Evolutionary conservation across 2,113 vertebrate species (phyloP).

Genomic region (Lasiurus cinereus): DNA sequence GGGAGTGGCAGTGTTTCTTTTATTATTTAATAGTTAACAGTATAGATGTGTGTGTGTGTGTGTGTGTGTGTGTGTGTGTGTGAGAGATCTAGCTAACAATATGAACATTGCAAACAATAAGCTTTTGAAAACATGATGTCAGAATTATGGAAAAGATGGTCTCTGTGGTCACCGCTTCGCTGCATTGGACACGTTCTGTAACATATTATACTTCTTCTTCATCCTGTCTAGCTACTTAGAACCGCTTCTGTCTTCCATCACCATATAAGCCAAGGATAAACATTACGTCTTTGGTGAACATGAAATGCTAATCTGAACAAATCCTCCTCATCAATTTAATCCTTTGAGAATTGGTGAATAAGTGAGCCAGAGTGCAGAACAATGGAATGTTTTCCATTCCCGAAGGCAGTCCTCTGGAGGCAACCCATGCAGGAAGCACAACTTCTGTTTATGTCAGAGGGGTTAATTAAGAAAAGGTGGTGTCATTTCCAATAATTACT

Average conservation of each 20-base stretch:
- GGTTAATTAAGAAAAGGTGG: slow-evolving; percentile 74
- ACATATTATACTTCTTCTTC: fast-evolving
- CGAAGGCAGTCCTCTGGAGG: neutral
- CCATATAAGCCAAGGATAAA: fast-evolving
- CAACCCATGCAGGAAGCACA: neutral
- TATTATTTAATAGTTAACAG: neutral
- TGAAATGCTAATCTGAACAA: neutral
- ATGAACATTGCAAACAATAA: neutral
- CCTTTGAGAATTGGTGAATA: neutral
- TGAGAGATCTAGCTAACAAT: neutral
- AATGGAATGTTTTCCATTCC: neutral
- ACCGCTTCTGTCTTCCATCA: too few relatives aligned
- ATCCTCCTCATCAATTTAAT: neutral
- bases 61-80: too few relatives aligned
- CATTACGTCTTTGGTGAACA: neutral
- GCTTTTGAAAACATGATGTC: neutral
- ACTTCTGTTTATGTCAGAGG: slow-evolving; percentile 73
- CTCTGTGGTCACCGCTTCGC: neutral
- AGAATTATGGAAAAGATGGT: neutral
- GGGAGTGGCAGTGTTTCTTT: neutral
- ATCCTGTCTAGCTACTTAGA: fast-evolving
- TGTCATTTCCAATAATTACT: slow-evolving; percentile 73
- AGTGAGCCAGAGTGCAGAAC: neutral
- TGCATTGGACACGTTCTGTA: neutral
- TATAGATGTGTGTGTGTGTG: neutral